Evolutionary conservation across 2,797 vertebrate species (phyloP), one percentile per base, ranked within the genome.

Genomic region (Meda fulgida): DNA sequence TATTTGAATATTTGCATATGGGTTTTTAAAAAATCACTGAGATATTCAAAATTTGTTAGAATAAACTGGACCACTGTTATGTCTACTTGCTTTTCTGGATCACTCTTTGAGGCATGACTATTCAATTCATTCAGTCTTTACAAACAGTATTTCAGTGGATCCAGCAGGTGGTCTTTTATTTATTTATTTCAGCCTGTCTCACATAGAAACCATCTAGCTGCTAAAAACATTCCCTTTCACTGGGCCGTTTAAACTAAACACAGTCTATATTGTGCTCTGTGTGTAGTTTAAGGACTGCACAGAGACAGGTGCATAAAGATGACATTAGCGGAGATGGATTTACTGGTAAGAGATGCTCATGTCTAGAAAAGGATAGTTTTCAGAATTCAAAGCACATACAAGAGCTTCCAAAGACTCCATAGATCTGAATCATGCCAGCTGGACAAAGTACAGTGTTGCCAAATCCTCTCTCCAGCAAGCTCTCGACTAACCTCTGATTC

Each of bases 321-420:
- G 51, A 76, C 77, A 55, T 55, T 66, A 55, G 26, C 48, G 10
- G 69, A 75, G 85, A 84, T 77, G 58, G 75, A 71, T 77, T 53
- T n/a, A 53, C 23, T 66, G 86, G 60, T 80, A 60, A 80, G 60
- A 87, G 55, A 85, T 85, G 55, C 16, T 80, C 55, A 65, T 87
- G 46, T 70, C 80, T 76, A 55, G n/a, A 66, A 82, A 53, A n/a
- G 80, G 80, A 86, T 65, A 84, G 84, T 66, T 84, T 78, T 36
- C 91, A 93, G 91, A 72, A 96, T 95, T 94, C 94, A 88, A 87
- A 80, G 93, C 95, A 94, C 93, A 91, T 85, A 78, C 88, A 85
- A 90, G 89, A 91, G 89, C 89, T 89, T 89, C 91, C 89, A 87
- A 91, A 92, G 90, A 89, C 91, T 89, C 90, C 91, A 90, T 83